phyloP scores from a whole-genome alignment of 2,113 vertebrate genomes.

The Dissostichus mawsoni region DNA sequence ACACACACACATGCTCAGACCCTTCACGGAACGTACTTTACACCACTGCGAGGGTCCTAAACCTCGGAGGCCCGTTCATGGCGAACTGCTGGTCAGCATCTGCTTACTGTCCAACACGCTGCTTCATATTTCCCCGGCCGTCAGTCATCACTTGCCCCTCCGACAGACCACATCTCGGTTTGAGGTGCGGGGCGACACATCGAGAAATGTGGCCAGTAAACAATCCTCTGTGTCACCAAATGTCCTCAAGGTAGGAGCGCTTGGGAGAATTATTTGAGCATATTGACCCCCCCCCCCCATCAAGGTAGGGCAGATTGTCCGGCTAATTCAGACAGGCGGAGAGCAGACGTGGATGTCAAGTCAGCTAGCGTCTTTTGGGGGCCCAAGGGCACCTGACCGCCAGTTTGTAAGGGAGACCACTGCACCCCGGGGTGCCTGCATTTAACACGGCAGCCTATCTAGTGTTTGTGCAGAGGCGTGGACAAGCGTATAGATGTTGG shows the following conservation, averaged over 20 bases:
- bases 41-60: constrained; percentile 29
- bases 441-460: constrained; percentile 25
- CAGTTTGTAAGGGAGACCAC: constrained; percentile 60
- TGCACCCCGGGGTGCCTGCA: constrained; percentile 42
- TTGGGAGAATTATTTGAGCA: constrained; percentile 60
- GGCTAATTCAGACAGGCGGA: constrained; percentile 66
- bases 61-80: constrained; percentile 52
- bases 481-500: constrained; percentile 16
- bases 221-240: constrained; percentile 41
- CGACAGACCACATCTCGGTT: constrained; percentile 37
- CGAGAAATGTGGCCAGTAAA: constrained; percentile 50
- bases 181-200: constrained; percentile 55
- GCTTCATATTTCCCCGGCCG: constrained; percentile 44
- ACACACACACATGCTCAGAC: not conserved
- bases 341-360: constrained; percentile 70
- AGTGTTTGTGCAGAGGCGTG: constrained; percentile 4
- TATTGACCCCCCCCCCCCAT: constrained; percentile 50
- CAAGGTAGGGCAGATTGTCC: constrained; percentile 34
- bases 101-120: constrained; percentile 60
- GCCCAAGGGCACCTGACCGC: constrained; percentile 64
- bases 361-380: constrained; percentile 67
- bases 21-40: not conserved
- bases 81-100: constrained; percentile 76
- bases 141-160: constrained; percentile 46
- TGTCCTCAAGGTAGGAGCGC: constrained; percentile 56